Conservation (phyloP, 2,113 vertebrate species). For the Corydoras sp. region DNA sequence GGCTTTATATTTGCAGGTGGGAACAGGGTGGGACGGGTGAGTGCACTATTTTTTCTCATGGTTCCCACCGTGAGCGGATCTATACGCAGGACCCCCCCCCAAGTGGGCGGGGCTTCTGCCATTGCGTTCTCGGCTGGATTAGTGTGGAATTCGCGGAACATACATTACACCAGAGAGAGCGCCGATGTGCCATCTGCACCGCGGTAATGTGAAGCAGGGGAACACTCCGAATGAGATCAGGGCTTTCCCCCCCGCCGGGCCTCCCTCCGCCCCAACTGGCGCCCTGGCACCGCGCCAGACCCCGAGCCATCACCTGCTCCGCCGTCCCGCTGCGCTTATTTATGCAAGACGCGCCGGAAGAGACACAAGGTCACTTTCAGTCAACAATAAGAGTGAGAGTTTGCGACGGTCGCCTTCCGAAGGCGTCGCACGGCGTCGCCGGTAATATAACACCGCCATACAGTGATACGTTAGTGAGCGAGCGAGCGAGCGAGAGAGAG, state of each 20-base stretch:
- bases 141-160: slow-evolving; percentile 32
- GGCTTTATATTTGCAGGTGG: too few species aligned
- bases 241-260: slow-evolving; percentile 27
- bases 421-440: too few species aligned
- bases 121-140: too few species aligned
- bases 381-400: too few species aligned
- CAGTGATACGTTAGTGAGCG: neutral
- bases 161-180: slow-evolving; percentile 53
- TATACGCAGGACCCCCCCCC: too few species aligned
- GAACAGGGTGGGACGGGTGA: too few species aligned
- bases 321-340: neutral
- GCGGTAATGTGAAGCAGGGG: slow-evolving; percentile 56
- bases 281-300: slow-evolving; percentile 19
- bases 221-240: slow-evolving; percentile 61
- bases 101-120: too few species aligned
- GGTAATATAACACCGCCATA: neutral
- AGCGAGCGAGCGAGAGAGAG: slow-evolving; percentile 11
- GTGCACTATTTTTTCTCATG: too few species aligned
- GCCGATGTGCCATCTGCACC: slow-evolving; percentile 57
- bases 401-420: too few species aligned
- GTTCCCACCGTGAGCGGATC: too few species aligned
- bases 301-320: slow-evolving; percentile 16
- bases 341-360: too few species aligned
- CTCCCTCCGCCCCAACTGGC: slow-evolving; percentile 16
- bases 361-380: too few species aligned